Base-by-base conservation (phyloP, 2,113 vertebrate species). In the Prunella himalayana region DNA sequence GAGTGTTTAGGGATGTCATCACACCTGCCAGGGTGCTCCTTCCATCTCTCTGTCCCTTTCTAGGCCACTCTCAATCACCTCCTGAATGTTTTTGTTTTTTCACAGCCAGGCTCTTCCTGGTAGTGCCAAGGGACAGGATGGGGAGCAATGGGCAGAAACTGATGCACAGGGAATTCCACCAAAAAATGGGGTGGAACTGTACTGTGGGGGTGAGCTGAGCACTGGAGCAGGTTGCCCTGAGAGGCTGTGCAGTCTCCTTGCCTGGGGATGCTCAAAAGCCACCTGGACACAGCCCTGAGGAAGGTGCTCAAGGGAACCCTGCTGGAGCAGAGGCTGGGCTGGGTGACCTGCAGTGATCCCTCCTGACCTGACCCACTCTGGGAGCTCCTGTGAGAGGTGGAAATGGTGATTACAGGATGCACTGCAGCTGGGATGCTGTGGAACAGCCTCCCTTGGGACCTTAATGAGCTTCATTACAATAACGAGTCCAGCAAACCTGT, bases 401-500 rank as follows among this genome's bases (percentile, higher is more conserved):
- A 88, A 96, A 73, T 70, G 39, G 59, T 97, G 90, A 90, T 96
- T 97, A 82, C 12, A 35, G 71, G 78, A 45, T 73, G 86, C 4
- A 11, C 41, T 80, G 92, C 45, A 90, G 66, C 86, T 28, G 65
- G 90, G 88, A 57, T 84, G 65, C 56, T 71, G 71, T 92, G 88
- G 94, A 94, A 50, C 70, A 65, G 90, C 70, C 65, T 96, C 72
- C 91, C 72, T 33, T 33, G 81, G 75, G 72, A 93, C 61, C 73
- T 93, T 95, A 96, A 96, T 86, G 91, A 97, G 84, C 57, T 61
- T 33, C 54, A 85, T 88, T 81, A 72, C 35, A 91, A 37, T 89
- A 90, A 97, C 14, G 2, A 92, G 96, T 72, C 79, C 59, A 94
- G 79, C 86, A 92, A 96, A 95, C 85, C 69, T 72, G 88, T 77